Conservation (phyloP, 2,888 invertebrate species). For the Lithophane semibrunnea region DNA sequence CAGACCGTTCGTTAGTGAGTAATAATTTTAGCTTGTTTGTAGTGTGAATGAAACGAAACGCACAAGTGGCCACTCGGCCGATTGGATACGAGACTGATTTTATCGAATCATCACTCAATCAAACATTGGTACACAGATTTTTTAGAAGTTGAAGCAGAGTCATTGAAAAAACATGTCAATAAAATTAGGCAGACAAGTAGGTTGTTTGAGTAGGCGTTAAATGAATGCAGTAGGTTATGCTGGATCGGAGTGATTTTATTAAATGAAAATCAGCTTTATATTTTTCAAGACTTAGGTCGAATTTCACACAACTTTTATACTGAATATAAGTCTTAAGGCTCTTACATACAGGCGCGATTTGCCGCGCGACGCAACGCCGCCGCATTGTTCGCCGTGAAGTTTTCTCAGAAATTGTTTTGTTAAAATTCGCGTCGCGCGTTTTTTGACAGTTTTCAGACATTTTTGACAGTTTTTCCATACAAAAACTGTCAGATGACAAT, state of each 20-base stretch:
- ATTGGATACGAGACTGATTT: constrained; percentile 69
- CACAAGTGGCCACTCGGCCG: constrained; percentile 76
- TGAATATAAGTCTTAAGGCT: no score
- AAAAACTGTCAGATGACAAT: no score
- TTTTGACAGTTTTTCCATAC: no score
- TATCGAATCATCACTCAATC: constrained; percentile 77
- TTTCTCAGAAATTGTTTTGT: no score
- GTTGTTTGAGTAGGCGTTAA: constrained; percentile 47
- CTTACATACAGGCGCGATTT: no score
- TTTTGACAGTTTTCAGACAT: no score
- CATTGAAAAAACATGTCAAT: constrained; percentile 67
- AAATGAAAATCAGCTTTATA: neutral
- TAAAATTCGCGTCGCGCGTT: no score
- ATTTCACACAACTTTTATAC: no score
- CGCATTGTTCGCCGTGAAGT: no score
- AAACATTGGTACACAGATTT: constrained; percentile 67
- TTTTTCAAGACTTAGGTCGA: neutral
- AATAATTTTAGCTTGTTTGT: constrained; percentile 74
- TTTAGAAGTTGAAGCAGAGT: constrained; percentile 62
- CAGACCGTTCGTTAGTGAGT: constrained; percentile 63
- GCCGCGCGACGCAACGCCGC: no score
- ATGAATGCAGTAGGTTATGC: constrained; percentile 30
- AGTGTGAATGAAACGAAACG: constrained; percentile 72
- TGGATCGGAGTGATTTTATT: constrained; percentile 11
- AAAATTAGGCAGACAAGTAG: constrained; percentile 68